Base-by-base conservation (phyloP, 1,140 invertebrate species). In the Bombus haemorrhoidalis region DNA sequence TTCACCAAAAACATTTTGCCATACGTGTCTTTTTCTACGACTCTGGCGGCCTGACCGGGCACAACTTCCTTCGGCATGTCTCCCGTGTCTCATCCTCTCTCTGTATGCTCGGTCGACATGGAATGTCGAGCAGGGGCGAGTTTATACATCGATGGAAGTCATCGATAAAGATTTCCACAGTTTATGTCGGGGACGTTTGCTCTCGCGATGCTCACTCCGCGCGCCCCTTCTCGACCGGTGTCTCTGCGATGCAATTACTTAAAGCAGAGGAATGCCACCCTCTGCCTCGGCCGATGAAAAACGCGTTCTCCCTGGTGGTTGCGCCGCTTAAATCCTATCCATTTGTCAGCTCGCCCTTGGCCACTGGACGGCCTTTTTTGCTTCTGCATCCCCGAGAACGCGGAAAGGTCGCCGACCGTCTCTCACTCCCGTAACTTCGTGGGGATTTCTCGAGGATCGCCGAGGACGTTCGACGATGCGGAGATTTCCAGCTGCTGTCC, bases 221-320 rank as follows among this genome's bases (percentile, higher is more conserved):
- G 73, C 57, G n/a, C n/a, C n/a, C 13, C 41, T 43, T 57, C 64
- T 32, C 43, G 32, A 62, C 86, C 68, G 5, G 25, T 59, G 57
- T 69, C 86, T 85, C 71, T n/a, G 83, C 83, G 89, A 92, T 93
- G 89, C 91, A 93, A 92, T 93, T 93, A 93, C 92, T 93, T 93
- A 93, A 88, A 90, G 91, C 89, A 89, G 77, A 74, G 81, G 41
- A n/a, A 25, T 78, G 72, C 79, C 80, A 78, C 87, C 89, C 85
- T 89, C 89, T 83, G 77, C 72, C 85, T 57, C 32, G 74, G 34
- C 83, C 81, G 90, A 92, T 92, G 91, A 93, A 93, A 93, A 93
- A 93, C 92, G 85, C 87, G 68, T 89, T 89, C 85, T 78, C 87
- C 86, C 87, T 81, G 81, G 72, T 88, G 88, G 89, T 89, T 92